Base-by-base conservation (phyloP, 2,888 invertebrate genomes). In the Cosmopolites sordidus region DNA sequence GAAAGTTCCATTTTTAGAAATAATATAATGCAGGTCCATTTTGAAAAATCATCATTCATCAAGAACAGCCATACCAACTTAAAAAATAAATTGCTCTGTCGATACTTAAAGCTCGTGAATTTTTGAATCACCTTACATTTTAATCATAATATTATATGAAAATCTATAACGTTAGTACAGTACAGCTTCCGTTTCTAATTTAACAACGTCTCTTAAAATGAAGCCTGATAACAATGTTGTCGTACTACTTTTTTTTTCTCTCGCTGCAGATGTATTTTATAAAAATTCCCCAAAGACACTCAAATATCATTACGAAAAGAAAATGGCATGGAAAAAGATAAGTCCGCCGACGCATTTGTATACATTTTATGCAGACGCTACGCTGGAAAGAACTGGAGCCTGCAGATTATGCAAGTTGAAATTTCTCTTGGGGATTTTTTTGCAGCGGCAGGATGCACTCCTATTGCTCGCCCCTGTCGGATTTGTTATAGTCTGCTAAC, bases 361-460 rank as follows among this genome's bases (percentile, higher is more conserved):
- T 46, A 51, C 46, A 46, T 46, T 46, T 51, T 41, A 46, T 29
- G 41, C 46, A 27, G 45, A 37, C n/a, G 41, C 45, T 46, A 4
- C 33, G 41, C 27, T 16, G 16, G 47, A 38, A 51, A 51, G 51
- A 51, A 46, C 44, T 16, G 17, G 37, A 42, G 43, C 42, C 33
- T 53, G 53, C 53, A 44, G 53, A 53, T 48, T 53, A 48, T 53
- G 53, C 53, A 53, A 39, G 39, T 48, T 40, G 43, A 44, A 48
- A 53, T 53, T 53, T 53, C 53, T 53, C 53, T 17, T 18, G 53
- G 48, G 48, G 39, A 14, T 39, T 51, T n/a, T 51, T 51, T 42
- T 51, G 46, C 33, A 33, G 33, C 41, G 46, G 40, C 38, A 46
- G 42, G 17, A 51, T 41, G 46, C 45, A 41, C 45, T 51, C 39